Percentiles rank a stretch among this genome's conserved stretches.
Conservation (phyloP, 2,113 vertebrate genomes). For the Corythoichthys intestinalis region DNA sequence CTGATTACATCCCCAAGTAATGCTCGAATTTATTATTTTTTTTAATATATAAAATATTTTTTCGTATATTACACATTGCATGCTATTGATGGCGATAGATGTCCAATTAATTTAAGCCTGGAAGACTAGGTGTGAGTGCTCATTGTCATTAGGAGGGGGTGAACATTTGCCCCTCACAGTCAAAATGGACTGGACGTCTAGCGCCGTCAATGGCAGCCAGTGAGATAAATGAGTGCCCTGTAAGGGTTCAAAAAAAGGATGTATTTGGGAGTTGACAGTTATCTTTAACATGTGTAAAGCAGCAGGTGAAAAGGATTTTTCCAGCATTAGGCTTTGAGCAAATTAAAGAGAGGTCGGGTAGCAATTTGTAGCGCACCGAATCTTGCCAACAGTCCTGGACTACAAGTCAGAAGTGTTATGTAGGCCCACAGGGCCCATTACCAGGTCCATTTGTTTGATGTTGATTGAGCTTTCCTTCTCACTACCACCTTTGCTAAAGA, state of each 20-base stretch:
- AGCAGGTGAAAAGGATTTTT: constrained; percentile 2
- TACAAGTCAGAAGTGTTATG: constrained; percentile 10
- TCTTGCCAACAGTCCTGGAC: constrained; percentile 3
- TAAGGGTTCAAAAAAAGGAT: background rate
- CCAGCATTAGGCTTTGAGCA: background rate
- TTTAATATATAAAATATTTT: no score
- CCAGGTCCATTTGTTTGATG: constrained; percentile 18
- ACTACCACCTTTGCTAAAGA: constrained; percentile 7
- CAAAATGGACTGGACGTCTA: no score
- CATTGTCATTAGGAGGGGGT: no score
- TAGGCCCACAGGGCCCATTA: constrained; percentile 9
- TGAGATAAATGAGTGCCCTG: background rate
- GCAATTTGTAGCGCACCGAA: background rate
- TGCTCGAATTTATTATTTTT: no score
- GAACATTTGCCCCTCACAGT: no score
- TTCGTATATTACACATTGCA: no score
- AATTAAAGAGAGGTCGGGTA: constrained; percentile 2
- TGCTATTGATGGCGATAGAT: no score
- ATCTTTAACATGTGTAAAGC: background rate
- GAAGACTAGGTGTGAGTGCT: no score
- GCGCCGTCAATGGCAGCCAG: no score
- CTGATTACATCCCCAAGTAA: no score
- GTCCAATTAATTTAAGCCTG: no score
- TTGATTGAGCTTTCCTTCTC: constrained; percentile 7
- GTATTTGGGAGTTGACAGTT: background rate